A percentile compares a stretch with the other conserved stretches of the same genome.
These are phyloP conservation scores for Bellardia pandia DNA, from an alignment of 2,888 invertebrate species.

Conservation along the genomic window DNA sequence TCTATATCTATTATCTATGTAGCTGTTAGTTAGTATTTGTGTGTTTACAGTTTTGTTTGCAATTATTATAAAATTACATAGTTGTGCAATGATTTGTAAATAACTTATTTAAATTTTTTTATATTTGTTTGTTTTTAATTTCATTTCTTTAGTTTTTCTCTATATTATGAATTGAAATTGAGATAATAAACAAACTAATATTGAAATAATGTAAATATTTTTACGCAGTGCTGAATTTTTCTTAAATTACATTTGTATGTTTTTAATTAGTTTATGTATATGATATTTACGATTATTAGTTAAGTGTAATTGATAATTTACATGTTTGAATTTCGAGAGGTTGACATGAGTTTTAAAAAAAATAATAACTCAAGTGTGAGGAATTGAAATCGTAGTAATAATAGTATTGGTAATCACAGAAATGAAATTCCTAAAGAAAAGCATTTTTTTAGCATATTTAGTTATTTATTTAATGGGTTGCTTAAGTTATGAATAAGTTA, in stretches of 20 bases:
- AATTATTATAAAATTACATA: constrained; percentile 66
- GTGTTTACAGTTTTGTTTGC: constrained; percentile 5
- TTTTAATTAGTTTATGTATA: not conserved
- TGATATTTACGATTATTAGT: constrained; percentile 6
- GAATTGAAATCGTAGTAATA: not conserved
- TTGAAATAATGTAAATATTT: constrained; percentile 13
- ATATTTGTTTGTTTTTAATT: constrained; percentile 10
- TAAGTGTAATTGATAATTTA: constrained; percentile 21
- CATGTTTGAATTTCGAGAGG: not conserved
- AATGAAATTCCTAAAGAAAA: not conserved
- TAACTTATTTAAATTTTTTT: constrained; percentile 47
- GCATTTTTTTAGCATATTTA: no score
- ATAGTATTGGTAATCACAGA: not conserved
- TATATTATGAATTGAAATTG: constrained; percentile 12
- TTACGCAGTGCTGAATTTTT: constrained; percentile 41
- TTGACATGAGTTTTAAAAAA: not conserved
- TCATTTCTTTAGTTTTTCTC: not conserved
- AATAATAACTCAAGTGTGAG: constrained; percentile 16
- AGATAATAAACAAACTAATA: not conserved
- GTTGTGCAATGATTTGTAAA: constrained; percentile 67
- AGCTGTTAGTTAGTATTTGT: not conserved
- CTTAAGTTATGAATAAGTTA: not conserved
- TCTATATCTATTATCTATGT: not conserved
- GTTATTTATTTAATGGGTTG: not conserved
- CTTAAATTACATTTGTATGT: constrained; percentile 17